Percentiles rank a stretch among this genome's conserved stretches.
phyloP scores from a whole-genome alignment of 1,140 invertebrate genomes.

The Drosophila chauvacae region DNA sequence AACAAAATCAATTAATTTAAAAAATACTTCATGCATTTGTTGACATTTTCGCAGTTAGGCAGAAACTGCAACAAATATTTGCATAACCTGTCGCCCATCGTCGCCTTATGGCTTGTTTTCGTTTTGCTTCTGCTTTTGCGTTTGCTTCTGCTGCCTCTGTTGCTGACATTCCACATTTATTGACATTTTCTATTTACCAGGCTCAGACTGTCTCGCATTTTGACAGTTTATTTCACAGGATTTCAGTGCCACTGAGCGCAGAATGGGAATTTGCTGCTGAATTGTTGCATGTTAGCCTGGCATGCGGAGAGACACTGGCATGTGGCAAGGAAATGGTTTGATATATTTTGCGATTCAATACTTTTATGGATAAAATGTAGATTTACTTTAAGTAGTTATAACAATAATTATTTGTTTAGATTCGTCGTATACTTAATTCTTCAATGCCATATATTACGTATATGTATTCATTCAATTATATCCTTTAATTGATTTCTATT shows the following conservation, averaged over 20 bases:
- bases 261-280: conserved; percentile 39
- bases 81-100: conserved; percentile 43
- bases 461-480: not conserved
- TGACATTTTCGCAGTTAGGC: conserved; percentile 48
- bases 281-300: conserved; percentile 58
- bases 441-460: not conserved
- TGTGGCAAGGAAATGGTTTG: conserved; percentile 49
- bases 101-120: conserved; percentile 8
- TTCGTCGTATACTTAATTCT: not conserved
- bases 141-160: conserved; percentile 4
- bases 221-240: conserved; percentile 67
- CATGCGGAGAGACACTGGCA: conserved; percentile 50
- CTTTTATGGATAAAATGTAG: conserved; percentile 9
- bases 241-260: conserved; percentile 30
- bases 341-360: conserved; percentile 26
- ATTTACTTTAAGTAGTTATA: not conserved
- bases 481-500: not conserved
- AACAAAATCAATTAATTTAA: conserved; percentile 81
- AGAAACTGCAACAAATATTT: conserved; percentile 56
- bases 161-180: conserved; percentile 51
- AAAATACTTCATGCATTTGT: conserved; percentile 58
- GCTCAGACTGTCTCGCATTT: conserved; percentile 44
- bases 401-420: not conserved
- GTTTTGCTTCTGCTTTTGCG: conserved; percentile 7
- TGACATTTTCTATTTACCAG: conserved; percentile 75